Evolutionary conservation across 2,888 invertebrate species (phyloP).

Genomic region (Cybosia mesomella): DNA sequence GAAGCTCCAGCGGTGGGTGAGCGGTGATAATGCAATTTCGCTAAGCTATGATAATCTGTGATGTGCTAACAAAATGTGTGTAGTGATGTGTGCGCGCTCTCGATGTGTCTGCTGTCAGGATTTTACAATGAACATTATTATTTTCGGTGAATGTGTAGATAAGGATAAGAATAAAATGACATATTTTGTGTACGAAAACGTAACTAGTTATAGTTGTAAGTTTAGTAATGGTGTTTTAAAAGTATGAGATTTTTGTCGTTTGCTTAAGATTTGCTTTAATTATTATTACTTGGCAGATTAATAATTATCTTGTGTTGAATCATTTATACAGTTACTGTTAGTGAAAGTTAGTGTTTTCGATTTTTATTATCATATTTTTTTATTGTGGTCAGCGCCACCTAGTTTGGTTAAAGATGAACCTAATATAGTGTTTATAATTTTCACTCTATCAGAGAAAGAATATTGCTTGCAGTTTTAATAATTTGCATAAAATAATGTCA

Average conservation of each 20-base stretch:
- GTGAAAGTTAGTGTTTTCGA: slow-evolving; percentile 69
- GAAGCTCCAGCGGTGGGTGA: not conserved
- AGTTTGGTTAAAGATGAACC: slow-evolving; percentile 45
- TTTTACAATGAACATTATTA: slow-evolving; percentile 44
- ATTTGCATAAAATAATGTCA: slow-evolving; percentile 30
- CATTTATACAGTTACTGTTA: slow-evolving; percentile 70
- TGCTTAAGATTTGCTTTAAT: slow-evolving; percentile 81
- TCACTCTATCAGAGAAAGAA: slow-evolving; percentile 39
- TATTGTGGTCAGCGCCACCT: slow-evolving; percentile 41
- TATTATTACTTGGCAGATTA: slow-evolving; percentile 76
- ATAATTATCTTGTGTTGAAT: slow-evolving; percentile 70
- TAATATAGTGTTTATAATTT: slow-evolving; percentile 49
- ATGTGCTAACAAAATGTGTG: slow-evolving; percentile 76
- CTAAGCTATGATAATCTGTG: slow-evolving; percentile 76
- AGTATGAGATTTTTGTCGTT: slow-evolving; percentile 65
- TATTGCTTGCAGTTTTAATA: slow-evolving; percentile 47
- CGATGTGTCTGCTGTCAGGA: slow-evolving; percentile 49
- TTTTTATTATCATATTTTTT: slow-evolving; percentile 58
- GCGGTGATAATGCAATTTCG: slow-evolving; percentile 66
- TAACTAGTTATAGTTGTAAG: slow-evolving; percentile 53
- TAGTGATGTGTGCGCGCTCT: slow-evolving; percentile 56
- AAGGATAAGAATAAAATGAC: slow-evolving; percentile 77
- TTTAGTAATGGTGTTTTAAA: slow-evolving; percentile 62
- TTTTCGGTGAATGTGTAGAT: slow-evolving; percentile 54
- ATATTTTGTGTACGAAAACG: slow-evolving; percentile 82